Evolutionary conservation across 2,113 vertebrate genomes (phyloP).

Genomic region (Petaurus breviceps): DNA sequence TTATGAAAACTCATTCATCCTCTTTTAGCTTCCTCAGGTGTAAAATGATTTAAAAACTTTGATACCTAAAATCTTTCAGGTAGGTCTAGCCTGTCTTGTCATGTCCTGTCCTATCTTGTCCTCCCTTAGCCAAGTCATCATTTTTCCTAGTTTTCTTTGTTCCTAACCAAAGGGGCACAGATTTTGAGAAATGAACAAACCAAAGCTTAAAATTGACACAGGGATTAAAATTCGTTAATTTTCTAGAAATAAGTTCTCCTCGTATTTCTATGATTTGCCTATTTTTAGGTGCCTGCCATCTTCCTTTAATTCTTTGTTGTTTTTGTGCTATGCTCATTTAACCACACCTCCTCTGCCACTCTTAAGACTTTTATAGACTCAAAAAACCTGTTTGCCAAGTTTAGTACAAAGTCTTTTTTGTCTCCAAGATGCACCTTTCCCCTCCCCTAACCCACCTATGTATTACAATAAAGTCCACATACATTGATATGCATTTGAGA

Average conservation of each 20-base stretch:
- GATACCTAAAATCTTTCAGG: neutral
- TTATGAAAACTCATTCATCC: neutral
- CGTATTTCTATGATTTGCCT: neutral
- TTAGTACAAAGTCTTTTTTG: slow-evolving; percentile 50
- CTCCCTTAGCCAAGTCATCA: neutral
- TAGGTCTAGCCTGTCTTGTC: neutral
- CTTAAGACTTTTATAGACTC: slow-evolving; percentile 55
- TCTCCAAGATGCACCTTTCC: slow-evolving; percentile 35
- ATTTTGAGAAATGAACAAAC: neutral
- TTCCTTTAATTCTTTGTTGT: neutral
- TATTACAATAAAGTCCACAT: neutral
- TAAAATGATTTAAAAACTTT: neutral
- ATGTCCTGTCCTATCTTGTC: neutral
- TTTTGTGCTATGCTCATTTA: slow-evolving; percentile 20
- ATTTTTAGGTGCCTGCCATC: neutral
- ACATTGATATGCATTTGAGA: slow-evolving; percentile 39
- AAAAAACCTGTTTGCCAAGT: slow-evolving; percentile 76
- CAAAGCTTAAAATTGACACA: neutral
- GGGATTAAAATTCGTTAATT: neutral
- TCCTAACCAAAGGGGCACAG: neutral
- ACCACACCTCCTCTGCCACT: slow-evolving; percentile 55
- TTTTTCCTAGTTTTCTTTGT: neutral
- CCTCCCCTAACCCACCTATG: slow-evolving; percentile 9
- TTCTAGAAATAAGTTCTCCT: neutral
- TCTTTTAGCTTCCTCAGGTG: neutral